Evolutionary conservation across 2,888 invertebrate species (phyloP).

Genomic region (Heliconius erato): DNA sequence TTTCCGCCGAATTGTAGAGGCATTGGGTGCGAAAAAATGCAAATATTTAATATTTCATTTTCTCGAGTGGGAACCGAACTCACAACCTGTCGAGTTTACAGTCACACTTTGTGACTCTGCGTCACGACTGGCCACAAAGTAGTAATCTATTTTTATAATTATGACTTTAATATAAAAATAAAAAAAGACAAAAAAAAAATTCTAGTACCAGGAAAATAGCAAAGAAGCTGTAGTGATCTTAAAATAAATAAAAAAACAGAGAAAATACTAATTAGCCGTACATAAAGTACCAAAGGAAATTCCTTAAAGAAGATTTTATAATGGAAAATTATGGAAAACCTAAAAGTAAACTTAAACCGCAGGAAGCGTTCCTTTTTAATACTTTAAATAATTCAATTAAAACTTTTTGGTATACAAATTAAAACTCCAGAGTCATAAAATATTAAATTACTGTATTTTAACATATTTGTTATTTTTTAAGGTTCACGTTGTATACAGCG

Average conservation of each 20-base stretch:
- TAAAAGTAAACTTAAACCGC: conserved; percentile 28
- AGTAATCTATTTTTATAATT: too few relatives aligned
- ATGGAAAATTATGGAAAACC: conserved; percentile 26
- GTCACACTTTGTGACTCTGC: too few relatives aligned
- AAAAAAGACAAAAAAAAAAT: neutral
- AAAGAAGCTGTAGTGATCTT: neutral
- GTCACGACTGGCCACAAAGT: too few relatives aligned
- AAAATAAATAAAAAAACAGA: neutral
- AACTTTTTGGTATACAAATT: conserved; percentile 26
- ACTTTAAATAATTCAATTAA: conserved; percentile 26
- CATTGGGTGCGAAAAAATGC: too few relatives aligned
- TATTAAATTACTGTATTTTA: neutral
- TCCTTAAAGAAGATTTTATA: conserved; percentile 8
- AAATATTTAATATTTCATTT: too few relatives aligned
- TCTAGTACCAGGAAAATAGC: neutral
- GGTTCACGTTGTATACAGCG: too few relatives aligned
- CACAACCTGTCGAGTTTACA: too few relatives aligned
- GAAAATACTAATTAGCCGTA: conserved; percentile 17
- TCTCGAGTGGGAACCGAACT: too few relatives aligned
- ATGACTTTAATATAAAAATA: neutral
- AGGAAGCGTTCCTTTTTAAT: conserved; percentile 27
- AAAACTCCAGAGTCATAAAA: conserved; percentile 3
- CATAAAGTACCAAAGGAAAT: conserved; percentile 6
- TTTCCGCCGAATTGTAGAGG: neutral
- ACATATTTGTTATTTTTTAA: neutral